Percentiles rank a stretch among this genome's conserved stretches.
Conservation (phyloP, 2,888 invertebrate genomes). For the Bugula neritina region DNA sequence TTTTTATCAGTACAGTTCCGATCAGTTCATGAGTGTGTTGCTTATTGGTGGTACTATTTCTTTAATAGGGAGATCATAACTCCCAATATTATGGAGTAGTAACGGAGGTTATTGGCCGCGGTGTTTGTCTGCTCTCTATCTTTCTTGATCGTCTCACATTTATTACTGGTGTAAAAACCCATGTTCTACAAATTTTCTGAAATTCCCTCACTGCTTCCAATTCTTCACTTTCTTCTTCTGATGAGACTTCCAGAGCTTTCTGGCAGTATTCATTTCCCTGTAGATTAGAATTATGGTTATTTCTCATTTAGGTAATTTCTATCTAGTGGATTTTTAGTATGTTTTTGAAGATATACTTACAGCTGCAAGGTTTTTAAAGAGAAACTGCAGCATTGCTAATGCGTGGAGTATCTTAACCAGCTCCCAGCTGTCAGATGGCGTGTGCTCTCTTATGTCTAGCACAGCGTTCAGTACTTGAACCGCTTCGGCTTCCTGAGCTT, state of each 20-base stretch:
- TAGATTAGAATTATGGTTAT: too few relatives aligned
- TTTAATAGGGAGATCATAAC: too few relatives aligned
- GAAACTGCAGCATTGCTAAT: slow-evolving; percentile 49
- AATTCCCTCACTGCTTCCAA: slow-evolving; percentile 35
- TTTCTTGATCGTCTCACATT: slow-evolving; percentile 21
- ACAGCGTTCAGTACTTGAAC: slow-evolving; percentile 50
- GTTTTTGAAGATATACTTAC: too few relatives aligned
- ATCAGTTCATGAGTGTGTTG: too few relatives aligned
- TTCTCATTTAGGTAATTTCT: too few relatives aligned
- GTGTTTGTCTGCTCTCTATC: background rate
- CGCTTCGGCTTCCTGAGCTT: slow-evolving; percentile 53
- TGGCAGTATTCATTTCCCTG: slow-evolving; percentile 18
- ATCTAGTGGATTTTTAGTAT: too few relatives aligned
- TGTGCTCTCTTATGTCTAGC: slow-evolving; percentile 48
- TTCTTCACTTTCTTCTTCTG: background rate
- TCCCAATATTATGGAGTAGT: too few relatives aligned
- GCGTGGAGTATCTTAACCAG: slow-evolving; percentile 44
- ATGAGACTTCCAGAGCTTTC: background rate
- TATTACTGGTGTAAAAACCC: slow-evolving; percentile 26
- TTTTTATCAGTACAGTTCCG: too few relatives aligned
- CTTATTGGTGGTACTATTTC: too few relatives aligned
- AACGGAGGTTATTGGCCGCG: background rate
- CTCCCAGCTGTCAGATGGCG: slow-evolving; percentile 37
- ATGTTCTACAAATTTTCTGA: slow-evolving; percentile 30
- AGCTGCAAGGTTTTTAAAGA: slow-evolving; percentile 45